Evolutionary conservation across 2,797 vertebrate species (phyloP), one percentile per base, ranked within the genome.

Genomic region (Sternarchorhynchus goeldii): DNA sequence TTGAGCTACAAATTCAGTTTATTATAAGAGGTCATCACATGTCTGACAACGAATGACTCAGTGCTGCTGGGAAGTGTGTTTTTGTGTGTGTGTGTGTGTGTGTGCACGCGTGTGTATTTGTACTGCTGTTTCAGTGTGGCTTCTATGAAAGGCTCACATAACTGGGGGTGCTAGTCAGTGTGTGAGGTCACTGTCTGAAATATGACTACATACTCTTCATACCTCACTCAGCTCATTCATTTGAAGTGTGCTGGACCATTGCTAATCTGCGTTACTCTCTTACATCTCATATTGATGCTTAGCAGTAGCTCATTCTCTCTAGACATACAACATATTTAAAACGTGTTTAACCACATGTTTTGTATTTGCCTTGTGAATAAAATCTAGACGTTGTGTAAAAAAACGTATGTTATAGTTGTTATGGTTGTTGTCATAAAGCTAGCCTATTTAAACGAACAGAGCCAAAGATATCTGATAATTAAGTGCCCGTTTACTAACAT

Each of bases 381-480:
- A 73, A 45, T 53, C 32, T 59, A 25, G 34, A 50, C 34, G 17
- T 5, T 5, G 3, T 34, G 25, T 34, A 55, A 25, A 10, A 70
- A 62, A 76, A 25, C 1, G 25, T 25, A 25, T 25, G 25, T 25
- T 10, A 21, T 18, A 5, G 31, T 2, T 53, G 25, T 16, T 50
- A 25, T 10, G 17, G 8, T 21, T 25, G 41, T 50, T 50, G 53
- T 7, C 5, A 31, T 55, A 55, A 31, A 53, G 7, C 14, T 36
- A 29, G 53, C 0, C 1, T 67, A 17, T 67, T 53, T 69, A 14
- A 10, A 69, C 66, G 18, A 16, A 5, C 20, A 45, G 8, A 29
- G 20, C 25, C 45, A 14, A 53, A 29, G 21, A 31, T 5, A 31
- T 55, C 80, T 88, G 86, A 87, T 93, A 93, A 93, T 92, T 92